Evolutionary conservation across 1,140 invertebrate genomes (phyloP).

Genomic region (Drosophila quadrilineata): DNA sequence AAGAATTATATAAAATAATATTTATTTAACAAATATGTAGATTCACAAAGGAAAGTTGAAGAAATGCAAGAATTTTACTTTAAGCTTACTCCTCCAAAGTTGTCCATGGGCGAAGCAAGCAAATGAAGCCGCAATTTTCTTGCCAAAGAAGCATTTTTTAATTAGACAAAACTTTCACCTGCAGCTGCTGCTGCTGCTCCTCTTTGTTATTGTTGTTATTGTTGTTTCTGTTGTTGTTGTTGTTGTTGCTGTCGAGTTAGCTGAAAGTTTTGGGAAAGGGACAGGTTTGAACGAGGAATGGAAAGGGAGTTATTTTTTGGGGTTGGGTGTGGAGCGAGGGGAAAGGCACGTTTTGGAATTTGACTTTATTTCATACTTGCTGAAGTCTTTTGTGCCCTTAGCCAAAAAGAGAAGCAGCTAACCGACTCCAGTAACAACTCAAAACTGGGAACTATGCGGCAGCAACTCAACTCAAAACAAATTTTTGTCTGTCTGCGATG

Average conservation of each 20-base stretch:
- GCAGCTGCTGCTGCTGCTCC: constrained; percentile 48
- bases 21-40: not conserved
- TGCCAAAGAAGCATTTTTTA: constrained; percentile 55
- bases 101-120: not conserved
- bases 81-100: constrained; percentile 12
- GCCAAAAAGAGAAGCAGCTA: constrained; percentile 6
- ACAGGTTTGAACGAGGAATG: not conserved
- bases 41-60: not conserved
- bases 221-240: too few relatives aligned
- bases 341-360: constrained; percentile 40
- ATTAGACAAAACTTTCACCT: constrained; percentile 57
- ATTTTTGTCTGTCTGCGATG: constrained; percentile 29
- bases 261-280: constrained; percentile 3
- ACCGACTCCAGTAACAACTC: not conserved
- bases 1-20: too few relatives aligned
- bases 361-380: constrained; percentile 40
- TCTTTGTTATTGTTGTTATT: too few relatives aligned
- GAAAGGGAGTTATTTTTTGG: not conserved
- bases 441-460: constrained; percentile 42
- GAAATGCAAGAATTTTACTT: constrained; percentile 1
- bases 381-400: constrained; percentile 24
- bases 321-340: not conserved
- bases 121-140: constrained; percentile 51
- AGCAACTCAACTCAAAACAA: constrained; percentile 37
- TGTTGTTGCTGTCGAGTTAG: constrained; percentile 14